Base-by-base conservation (phyloP, 2,797 vertebrate species). In the Chaenodraco wilsoni region DNA sequence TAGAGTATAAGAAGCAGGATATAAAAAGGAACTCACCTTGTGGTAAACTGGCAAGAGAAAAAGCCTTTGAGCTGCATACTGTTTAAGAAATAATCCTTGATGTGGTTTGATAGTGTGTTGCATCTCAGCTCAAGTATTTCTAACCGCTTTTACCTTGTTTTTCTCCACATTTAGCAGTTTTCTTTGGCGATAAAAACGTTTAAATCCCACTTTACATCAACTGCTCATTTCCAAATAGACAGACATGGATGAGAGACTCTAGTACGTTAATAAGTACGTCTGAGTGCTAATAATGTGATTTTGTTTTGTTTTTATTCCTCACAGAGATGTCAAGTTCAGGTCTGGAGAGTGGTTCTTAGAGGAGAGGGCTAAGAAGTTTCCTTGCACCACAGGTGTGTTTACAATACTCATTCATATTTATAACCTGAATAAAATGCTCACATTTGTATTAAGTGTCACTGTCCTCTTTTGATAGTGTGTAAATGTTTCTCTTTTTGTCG, bases 281-380 rank as follows among this genome's bases (percentile, higher is more conserved):
- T 17, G 21, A 33, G 23, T 23, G 46, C 40, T 52, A 14, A 10
- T 46, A 17, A 54, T 59, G n/a, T 21, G 1, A n/a, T 16, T 14
- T 4, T 52, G 1, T 51, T 45, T 23, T 60, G 31, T 52, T 33
- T 59, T n/a, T 67, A 4, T 16, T 57, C 60, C 79, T 90, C 86
- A 21, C 93, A 98, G 97, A 87, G 95, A 96, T 3, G 76, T 97
- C 75, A 98, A 97, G 91, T 87, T 96, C 86, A 95, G 95, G 79
- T 95, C 96, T 55, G 97, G 97, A 55, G 96, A 98, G 14, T 98
- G 97, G 97, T 99, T 99, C 89, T 89, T 96, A 52, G 96, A 97
- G 72, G 95, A 97, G 79, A 94, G 94, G 89, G 93, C 93, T 14
- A 97, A 95, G 93, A 98, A 96, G 85, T 98, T 96, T 76, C 95